These are phyloP conservation scores for Troilus luridus DNA, from an alignment of 2,888 invertebrate species.

Conservation along the genomic window DNA sequence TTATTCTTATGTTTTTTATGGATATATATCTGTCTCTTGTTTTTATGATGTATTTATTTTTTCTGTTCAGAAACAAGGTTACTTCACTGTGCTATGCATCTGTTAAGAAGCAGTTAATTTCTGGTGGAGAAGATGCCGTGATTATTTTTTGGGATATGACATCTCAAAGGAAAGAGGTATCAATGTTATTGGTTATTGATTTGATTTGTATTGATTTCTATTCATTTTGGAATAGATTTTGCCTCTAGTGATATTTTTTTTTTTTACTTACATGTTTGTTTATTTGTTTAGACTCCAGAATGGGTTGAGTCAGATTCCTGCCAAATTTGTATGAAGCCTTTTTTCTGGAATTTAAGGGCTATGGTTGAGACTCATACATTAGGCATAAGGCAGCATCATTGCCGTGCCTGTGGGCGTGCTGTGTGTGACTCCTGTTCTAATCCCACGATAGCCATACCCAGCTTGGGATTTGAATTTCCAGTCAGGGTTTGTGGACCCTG, in stretches of 20 bases:
- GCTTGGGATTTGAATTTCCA: constrained; percentile 98
- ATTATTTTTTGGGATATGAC: constrained; percentile 97
- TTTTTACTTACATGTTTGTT: background rate
- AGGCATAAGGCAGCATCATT: constrained; percentile 91
- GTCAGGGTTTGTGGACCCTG: constrained; percentile 96
- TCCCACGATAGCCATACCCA: constrained; percentile 89
- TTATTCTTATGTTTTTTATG: too few species aligned
- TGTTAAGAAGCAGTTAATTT: constrained; percentile 84
- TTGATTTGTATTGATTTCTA: too few species aligned
- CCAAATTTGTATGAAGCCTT: constrained; percentile 93
- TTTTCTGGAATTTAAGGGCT: constrained; percentile 98
- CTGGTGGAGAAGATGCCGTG: constrained; percentile 92
- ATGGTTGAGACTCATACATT: constrained; percentile 98
- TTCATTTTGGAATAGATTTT: constrained; percentile 2
- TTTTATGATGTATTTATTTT: background rate
- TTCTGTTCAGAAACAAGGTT: constrained; percentile 82
- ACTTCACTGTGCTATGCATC: constrained; percentile 89
- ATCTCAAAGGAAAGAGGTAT: constrained; percentile 82
- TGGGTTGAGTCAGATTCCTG: constrained; percentile 97
- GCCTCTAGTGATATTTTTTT: background rate
- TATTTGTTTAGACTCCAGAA: constrained; percentile 80
- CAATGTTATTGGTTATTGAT: background rate
- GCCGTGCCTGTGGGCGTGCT: constrained; percentile 94
- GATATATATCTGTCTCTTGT: too few species aligned
- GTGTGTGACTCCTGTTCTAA: constrained; percentile 94